A percentile compares a stretch with the other conserved stretches of the same genome.
These are phyloP conservation scores for Pluvianellus socialis DNA, from an alignment of 2,113 vertebrate genomes.

Conservation along the genomic window DNA sequence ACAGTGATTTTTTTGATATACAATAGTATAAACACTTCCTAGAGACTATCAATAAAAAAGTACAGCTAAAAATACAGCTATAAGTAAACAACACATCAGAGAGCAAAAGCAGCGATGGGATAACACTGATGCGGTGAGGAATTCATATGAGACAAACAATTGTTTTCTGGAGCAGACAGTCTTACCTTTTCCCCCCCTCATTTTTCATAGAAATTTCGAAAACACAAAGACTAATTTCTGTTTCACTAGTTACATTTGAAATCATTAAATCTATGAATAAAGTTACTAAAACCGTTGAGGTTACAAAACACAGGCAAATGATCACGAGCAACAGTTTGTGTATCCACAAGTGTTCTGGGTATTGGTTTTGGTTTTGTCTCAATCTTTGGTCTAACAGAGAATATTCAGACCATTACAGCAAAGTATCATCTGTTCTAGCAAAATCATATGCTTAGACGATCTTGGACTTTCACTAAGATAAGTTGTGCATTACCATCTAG, in stretches of 20 bases:
- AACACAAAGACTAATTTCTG: not conserved
- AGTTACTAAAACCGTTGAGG: not conserved
- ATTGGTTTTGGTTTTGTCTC: not conserved
- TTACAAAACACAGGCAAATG: not conserved
- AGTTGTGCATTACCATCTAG: slow-evolving; percentile 34
- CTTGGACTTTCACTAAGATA: not conserved
- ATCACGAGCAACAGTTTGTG: not conserved
- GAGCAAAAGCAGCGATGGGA: not conserved
- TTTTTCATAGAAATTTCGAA: not conserved
- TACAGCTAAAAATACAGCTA: not conserved
- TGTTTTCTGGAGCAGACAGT: not conserved
- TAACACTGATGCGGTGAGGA: not conserved
- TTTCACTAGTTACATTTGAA: not conserved
- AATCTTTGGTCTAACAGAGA: not conserved
- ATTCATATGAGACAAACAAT: not conserved
- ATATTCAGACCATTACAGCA: not conserved
- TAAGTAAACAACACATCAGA: not conserved
- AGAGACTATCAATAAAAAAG: not conserved
- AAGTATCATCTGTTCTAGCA: not conserved
- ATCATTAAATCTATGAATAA: not conserved
- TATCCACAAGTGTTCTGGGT: not conserved
- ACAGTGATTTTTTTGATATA: not conserved
- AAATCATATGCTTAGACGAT: not conserved
- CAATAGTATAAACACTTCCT: not conserved
- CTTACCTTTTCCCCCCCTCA: rapidly evolving